phyloP scores from a whole-genome alignment of 2,888 invertebrate species.

The Drosophila atripex region DNA sequence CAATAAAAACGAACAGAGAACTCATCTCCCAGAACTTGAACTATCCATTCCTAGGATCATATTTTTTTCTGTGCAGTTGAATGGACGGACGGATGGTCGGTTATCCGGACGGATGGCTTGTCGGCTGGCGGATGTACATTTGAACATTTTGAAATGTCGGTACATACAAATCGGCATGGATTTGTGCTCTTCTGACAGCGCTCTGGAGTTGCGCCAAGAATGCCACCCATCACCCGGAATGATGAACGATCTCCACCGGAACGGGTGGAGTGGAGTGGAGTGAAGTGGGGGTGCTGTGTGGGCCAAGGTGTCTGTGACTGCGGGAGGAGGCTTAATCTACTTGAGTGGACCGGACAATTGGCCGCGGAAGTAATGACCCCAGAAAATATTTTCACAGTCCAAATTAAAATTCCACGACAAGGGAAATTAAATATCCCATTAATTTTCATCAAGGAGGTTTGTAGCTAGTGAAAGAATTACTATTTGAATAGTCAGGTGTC shows the following conservation, averaged over 20 bases:
- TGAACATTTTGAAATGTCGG: constrained; percentile 24
- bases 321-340: neutral
- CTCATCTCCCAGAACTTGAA: neutral
- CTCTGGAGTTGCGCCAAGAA: constrained; percentile 73
- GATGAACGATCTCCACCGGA: constrained; percentile 43
- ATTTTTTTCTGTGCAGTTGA: constrained; percentile 29
- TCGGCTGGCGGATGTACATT: constrained; percentile 40
- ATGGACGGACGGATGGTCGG: constrained; percentile 18
- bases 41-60: neutral
- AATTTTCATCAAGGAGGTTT: too few relatives aligned
- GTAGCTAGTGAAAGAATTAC: too few relatives aligned
- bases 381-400: constrained; percentile 3
- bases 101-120: constrained; percentile 17
- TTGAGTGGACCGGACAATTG: neutral
- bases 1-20: neutral
- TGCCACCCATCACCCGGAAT: constrained; percentile 33
- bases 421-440: too few relatives aligned
- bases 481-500: too few relatives aligned
- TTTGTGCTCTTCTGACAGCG: constrained; percentile 69
- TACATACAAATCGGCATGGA: constrained; percentile 55
- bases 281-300: neutral
- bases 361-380: constrained; percentile 27
- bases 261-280: neutral
- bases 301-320: neutral
- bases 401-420: too few relatives aligned